Percentiles rank a stretch among this genome's conserved stretches.
These are phyloP conservation scores for Lithobates pipiens DNA, from an alignment of 2,797 vertebrate species.

Conservation along the genomic window DNA sequence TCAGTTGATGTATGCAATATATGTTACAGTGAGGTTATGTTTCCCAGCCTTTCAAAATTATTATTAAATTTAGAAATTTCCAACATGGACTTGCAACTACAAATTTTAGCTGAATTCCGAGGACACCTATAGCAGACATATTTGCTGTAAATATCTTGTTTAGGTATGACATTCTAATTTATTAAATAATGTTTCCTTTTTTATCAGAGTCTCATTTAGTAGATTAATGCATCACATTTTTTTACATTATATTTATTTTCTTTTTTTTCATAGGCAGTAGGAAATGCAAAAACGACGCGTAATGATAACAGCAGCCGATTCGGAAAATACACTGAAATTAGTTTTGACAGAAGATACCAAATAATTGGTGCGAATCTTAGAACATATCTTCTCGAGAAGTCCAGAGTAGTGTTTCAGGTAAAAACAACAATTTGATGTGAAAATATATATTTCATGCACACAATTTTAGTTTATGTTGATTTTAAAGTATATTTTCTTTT, in stretches of 20 bases:
- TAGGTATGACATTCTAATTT: too few species aligned
- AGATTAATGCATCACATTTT: background rate
- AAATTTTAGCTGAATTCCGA: too few species aligned
- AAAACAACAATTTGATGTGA: background rate
- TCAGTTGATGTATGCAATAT: too few species aligned
- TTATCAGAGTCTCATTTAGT: background rate
- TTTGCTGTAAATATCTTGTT: too few species aligned
- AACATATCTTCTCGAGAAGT: slow-evolving; percentile 97
- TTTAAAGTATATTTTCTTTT: background rate
- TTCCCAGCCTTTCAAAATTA: too few species aligned
- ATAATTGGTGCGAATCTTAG: slow-evolving; percentile 98
- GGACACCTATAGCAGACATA: too few species aligned
- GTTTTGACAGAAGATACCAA: slow-evolving; percentile 88
- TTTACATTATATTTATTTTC: background rate
- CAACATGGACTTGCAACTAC: too few species aligned
- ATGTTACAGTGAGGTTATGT: too few species aligned
- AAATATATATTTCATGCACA: background rate
- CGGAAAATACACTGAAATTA: slow-evolving; percentile 98
- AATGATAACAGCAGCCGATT: slow-evolving; percentile 99
- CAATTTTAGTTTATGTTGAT: background rate
- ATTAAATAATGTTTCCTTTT: background rate
- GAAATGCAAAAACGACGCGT: slow-evolving; percentile 97
- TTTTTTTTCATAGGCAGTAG: slow-evolving; percentile 84
- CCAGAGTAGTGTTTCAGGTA: slow-evolving; percentile 97
- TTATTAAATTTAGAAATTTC: too few species aligned